These are phyloP conservation scores for Oikopleura albicans DNA, from an alignment of 23 tunicate genomes.

Conservation along the genomic window DNA sequence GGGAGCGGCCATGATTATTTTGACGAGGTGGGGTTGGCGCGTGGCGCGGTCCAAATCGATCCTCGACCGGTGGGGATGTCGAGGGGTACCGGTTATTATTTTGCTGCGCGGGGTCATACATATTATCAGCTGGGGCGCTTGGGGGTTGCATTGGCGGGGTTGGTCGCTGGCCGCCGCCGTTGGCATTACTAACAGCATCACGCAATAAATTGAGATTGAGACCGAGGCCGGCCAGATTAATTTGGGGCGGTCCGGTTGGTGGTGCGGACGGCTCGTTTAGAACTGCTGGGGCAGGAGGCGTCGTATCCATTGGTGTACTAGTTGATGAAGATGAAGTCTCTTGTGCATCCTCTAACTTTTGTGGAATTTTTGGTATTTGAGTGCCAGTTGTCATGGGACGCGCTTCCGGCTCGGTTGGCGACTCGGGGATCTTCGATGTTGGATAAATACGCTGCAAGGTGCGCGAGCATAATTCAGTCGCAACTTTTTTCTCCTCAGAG, in stretches of 20 bases:
- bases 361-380: not conserved
- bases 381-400: not conserved
- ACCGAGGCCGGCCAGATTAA: not conserved
- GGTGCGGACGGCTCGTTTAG: not conserved
- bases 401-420: not conserved
- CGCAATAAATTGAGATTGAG: not conserved
- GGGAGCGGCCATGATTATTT: not conserved
- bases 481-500: not conserved
- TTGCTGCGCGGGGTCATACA: not conserved
- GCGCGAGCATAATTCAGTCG: not conserved
- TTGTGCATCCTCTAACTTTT: not conserved
- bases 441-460: not conserved
- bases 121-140: not conserved
- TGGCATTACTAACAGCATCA: not conserved
- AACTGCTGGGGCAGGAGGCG: not conserved
- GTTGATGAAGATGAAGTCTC: too few relatives aligned
- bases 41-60: not conserved
- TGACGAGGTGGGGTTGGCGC: conserved; percentile 10
- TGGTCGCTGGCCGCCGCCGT: not conserved
- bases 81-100: not conserved
- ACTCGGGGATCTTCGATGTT: not conserved
- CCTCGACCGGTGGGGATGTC: not conserved
- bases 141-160: not conserved
- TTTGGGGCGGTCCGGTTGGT: not conserved
- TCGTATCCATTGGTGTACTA: not conserved